These are phyloP conservation scores for Cynopterus sphinx DNA, from an alignment of 2,797 vertebrate genomes.

Conservation along the genomic window DNA sequence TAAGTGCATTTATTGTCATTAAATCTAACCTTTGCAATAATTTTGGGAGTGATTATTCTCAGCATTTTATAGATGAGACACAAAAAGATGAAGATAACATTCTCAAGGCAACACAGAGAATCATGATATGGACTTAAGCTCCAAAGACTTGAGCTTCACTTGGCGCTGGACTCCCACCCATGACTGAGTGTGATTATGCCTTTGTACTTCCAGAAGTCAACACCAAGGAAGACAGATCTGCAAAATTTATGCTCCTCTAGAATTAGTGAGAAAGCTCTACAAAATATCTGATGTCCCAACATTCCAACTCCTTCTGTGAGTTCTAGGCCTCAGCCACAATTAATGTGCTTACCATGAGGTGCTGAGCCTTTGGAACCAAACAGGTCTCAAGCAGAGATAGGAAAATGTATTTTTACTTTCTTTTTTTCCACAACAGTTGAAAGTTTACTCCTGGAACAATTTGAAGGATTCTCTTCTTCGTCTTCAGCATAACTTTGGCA, in stretches of 20 bases:
- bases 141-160: background rate
- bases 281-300: background rate
- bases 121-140: background rate
- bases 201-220: background rate
- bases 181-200: background rate
- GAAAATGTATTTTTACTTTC: background rate
- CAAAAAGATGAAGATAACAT: background rate
- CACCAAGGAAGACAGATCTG: background rate
- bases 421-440: conserved; percentile 38
- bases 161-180: background rate
- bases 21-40: background rate
- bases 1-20: background rate
- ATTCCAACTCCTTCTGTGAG: background rate
- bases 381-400: background rate
- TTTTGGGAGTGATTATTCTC: background rate
- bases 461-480: conserved; percentile 57
- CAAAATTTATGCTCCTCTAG: background rate
- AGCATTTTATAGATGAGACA: background rate
- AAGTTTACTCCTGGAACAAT: conserved; percentile 48
- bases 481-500: conserved; percentile 52
- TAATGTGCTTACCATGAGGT: too few relatives aligned
- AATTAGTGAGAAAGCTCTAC: background rate
- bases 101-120: background rate
- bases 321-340: background rate
- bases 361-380: background rate